These are phyloP conservation scores for Strix aluco DNA, from an alignment of 2,113 vertebrate genomes.

Conservation along the genomic window DNA sequence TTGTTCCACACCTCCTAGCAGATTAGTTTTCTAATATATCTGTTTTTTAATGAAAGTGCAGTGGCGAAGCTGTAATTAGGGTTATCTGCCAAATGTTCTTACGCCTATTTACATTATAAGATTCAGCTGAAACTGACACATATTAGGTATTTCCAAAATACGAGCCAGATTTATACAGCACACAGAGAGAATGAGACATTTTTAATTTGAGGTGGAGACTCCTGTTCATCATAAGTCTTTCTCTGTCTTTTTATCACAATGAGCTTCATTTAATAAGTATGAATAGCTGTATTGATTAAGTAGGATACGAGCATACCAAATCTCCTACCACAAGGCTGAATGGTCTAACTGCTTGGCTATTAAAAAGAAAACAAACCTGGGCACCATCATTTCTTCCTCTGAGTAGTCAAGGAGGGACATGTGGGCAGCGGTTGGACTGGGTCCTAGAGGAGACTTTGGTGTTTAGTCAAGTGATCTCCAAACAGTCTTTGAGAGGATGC, in stretches of 20 bases:
- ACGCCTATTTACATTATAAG: conserved; percentile 1
- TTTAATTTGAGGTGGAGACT: not conserved
- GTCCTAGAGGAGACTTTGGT: not conserved
- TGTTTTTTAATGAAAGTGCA: conserved; percentile 3
- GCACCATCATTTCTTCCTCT: not conserved
- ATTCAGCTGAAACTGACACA: conserved; percentile 2
- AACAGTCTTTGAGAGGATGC: not conserved
- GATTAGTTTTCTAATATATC: conserved; percentile 4
- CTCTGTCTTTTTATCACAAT: not conserved
- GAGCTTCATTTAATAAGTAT: not conserved
- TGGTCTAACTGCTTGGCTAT: not conserved
- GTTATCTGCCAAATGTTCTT: conserved; percentile 29
- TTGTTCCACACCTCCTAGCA: not conserved
- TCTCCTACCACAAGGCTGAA: not conserved
- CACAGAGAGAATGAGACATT: not conserved
- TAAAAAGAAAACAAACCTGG: not conserved
- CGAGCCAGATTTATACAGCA: not conserved
- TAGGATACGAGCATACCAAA: not conserved
- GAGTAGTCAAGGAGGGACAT: not conserved
- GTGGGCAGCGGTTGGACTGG: not conserved
- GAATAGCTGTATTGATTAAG: not conserved
- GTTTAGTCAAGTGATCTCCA: not conserved
- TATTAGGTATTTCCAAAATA: conserved; percentile 17
- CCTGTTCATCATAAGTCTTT: not conserved
- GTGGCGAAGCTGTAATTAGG: not conserved